Evolutionary conservation across 2,797 vertebrate genomes (phyloP).

Genomic region (Schizopygopsis pylzovi): DNA sequence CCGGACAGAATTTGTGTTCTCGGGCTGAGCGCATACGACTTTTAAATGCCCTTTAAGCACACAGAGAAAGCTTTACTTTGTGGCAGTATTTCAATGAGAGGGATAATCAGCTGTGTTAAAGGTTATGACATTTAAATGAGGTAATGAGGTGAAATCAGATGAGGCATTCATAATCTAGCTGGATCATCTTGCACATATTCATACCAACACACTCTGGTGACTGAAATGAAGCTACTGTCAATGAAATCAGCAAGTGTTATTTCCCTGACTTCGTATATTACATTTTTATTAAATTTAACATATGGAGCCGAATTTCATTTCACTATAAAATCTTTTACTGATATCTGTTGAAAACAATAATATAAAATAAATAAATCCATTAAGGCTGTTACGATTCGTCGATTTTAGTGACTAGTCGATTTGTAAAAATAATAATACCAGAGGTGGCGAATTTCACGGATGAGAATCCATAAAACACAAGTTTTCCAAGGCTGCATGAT

Average conservation of each 20-base stretch:
- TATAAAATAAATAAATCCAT: too few species aligned
- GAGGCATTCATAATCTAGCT: constrained; percentile 55
- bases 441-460: too few species aligned
- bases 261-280: background rate
- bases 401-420: too few species aligned
- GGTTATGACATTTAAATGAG: constrained; percentile 67
- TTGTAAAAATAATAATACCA: too few species aligned
- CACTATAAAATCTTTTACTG: constrained; percentile 55
- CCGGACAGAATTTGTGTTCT: background rate
- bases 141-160: constrained; percentile 63
- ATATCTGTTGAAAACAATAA: background rate
- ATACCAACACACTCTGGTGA: constrained; percentile 37
- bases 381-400: too few species aligned
- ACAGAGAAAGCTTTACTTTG: constrained; percentile 48
- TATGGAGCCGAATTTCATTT: constrained; percentile 59
- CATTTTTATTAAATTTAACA: constrained; percentile 62
- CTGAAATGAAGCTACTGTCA: background rate
- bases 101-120: constrained; percentile 62
- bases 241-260: constrained; percentile 21
- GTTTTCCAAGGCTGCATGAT: too few species aligned
- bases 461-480: too few species aligned
- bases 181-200: constrained; percentile 57
- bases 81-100: constrained; percentile 59
- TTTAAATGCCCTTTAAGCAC: constrained; percentile 57
- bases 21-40: constrained; percentile 32